Evolutionary conservation across 2,888 invertebrate species (phyloP), one percentile per base, ranked within the genome.

Genomic region (Himalopsyche anomala): DNA sequence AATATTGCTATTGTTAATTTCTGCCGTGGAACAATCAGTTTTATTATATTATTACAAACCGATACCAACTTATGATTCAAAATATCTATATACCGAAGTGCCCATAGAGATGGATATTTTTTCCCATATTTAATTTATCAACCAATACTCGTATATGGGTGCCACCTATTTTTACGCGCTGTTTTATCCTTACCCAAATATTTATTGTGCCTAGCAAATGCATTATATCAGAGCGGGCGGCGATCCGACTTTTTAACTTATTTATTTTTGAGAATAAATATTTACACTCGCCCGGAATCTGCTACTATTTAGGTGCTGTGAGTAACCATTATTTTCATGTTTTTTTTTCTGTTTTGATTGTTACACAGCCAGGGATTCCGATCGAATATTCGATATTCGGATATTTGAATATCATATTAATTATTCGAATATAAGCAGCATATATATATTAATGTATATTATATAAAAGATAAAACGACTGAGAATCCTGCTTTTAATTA

Each of bases 181-280:
- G 62, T 19, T 62, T 62, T 62, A 62, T 62, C 62, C 19, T 11
- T 62, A 8, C 19, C 62, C 19, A 62, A 62, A 62, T 62, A 62
- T 62, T 62, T 62, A 62, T 62, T 62, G 11, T 19, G 62, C 62
- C 19, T 28, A 28, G 62, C 62, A 62, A 62, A 62, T 62, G 62
- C 62, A 62, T 62, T 62, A 62, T 62, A 62, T 19, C 62, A 62
- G 62, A 62, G 19, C 62, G 19, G 19, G 62, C 55, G 55, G 42
- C 51, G 51, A 15, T 62, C 28, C 62, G 6, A 19, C 9, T 62
- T 62, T 62, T 62, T 62, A 62, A 62, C 19, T 19, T 62, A 62
- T 62, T 62, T 62, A 62, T 62, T 19, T 62, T 62, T 28, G 62
- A 62, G 11, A 62, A 62, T 62, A 62, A 62, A 62, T 62, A 62